Conservation (phyloP, 2,888 invertebrate species). For the Meteorus colon region DNA sequence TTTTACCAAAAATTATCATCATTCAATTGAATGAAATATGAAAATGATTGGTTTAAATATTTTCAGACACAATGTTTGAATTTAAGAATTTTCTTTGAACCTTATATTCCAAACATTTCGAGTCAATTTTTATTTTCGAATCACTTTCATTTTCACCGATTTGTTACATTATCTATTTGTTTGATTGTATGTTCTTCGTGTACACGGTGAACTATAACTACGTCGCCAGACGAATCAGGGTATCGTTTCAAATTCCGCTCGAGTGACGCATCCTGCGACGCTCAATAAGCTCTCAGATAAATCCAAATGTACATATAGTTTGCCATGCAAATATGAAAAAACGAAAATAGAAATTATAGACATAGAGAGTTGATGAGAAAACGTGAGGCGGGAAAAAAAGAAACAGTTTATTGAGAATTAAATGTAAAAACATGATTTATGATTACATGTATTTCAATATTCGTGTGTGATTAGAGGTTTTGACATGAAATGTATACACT, state of each 20-base stretch:
- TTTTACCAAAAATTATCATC: no score
- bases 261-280: slow-evolving; percentile 61
- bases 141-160: no score
- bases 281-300: slow-evolving; percentile 14
- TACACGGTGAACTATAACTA: background rate
- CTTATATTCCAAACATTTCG: no score
- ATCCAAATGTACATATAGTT: background rate
- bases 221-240: slow-evolving; percentile 46
- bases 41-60: no score
- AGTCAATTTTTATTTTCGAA: no score
- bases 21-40: no score
- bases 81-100: no score
- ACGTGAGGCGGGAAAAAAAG: no score
- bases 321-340: background rate
- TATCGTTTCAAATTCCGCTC: slow-evolving; percentile 67
- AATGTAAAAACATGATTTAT: background rate
- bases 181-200: background rate
- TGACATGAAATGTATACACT: slow-evolving; percentile 25
- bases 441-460: slow-evolving; percentile 2
- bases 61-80: no score
- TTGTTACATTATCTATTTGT: no score
- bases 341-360: background rate
- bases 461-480: slow-evolving; percentile 41
- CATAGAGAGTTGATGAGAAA: no score
- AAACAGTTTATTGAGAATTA: no score